These are phyloP conservation scores for Thunnus maccoyii DNA, from an alignment of 2,113 vertebrate genomes.

Conservation along the genomic window DNA sequence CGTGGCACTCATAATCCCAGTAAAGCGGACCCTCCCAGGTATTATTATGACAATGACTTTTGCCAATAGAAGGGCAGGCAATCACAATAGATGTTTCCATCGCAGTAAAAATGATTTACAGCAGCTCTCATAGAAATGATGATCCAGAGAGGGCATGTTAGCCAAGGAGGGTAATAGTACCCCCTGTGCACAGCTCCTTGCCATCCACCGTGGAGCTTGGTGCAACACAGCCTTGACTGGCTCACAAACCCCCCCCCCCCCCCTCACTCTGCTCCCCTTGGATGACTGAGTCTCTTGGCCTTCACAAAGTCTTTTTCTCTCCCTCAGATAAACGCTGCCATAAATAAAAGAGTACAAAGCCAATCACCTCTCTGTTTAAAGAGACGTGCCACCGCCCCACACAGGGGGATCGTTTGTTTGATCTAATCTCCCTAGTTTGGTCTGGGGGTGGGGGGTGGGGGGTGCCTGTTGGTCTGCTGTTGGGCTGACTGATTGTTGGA, in stretches of 20 bases:
- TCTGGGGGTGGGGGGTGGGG: conserved; percentile 8
- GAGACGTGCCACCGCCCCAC: conserved; percentile 59
- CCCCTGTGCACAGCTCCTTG: conserved; percentile 18
- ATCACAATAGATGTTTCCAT: conserved; percentile 74
- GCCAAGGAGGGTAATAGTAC: conserved; percentile 59
- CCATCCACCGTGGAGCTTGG: conserved; percentile 13
- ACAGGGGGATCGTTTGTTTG: conserved; percentile 51
- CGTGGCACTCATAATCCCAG: conserved; percentile 56
- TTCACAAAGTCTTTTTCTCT: conserved; percentile 60
- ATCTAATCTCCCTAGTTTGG: conserved; percentile 55
- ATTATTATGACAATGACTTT: conserved; percentile 76
- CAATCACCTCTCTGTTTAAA: conserved; percentile 70
- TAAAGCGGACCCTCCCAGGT: conserved; percentile 54
- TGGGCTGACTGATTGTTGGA: conserved; percentile 49
- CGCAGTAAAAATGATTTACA: conserved; percentile 70
- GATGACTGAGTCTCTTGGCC: conserved; percentile 63
- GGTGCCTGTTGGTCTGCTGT: neutral
- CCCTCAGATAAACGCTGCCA: conserved; percentile 67
- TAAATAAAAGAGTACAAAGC: conserved; percentile 69
- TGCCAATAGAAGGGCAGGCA: conserved; percentile 72
- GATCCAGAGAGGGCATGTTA: conserved; percentile 62
- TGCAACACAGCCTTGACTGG: conserved; percentile 68
- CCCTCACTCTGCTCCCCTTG: neutral
- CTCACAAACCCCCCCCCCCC: conserved; percentile 55
- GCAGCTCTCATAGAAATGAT: conserved; percentile 60